Percentiles rank a stretch among this genome's conserved stretches.
Evolutionary conservation across 2,113 vertebrate species (phyloP).

Genomic region (Apodemus speciosus): DNA sequence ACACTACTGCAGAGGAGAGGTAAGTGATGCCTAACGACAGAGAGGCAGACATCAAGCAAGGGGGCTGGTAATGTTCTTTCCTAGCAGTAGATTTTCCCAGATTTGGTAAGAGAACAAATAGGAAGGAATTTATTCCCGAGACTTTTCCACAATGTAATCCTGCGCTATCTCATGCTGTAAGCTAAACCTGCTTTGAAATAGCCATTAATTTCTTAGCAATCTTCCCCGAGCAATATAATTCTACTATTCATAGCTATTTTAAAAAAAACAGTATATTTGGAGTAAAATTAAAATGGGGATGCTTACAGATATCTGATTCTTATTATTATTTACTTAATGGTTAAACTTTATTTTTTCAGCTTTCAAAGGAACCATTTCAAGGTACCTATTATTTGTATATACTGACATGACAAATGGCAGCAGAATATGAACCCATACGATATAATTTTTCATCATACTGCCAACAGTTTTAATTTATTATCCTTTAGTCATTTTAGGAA

Average conservation of each 20-base stretch:
- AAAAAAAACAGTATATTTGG: constrained; percentile 13
- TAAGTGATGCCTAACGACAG: constrained; percentile 40
- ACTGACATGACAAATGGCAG: constrained; percentile 31
- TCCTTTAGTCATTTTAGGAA: constrained; percentile 27
- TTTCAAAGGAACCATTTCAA: constrained; percentile 47
- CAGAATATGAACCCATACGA: neutral
- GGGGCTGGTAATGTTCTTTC: neutral
- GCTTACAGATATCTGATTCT: neutral
- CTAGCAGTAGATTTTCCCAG: constrained; percentile 46
- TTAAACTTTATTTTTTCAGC: constrained; percentile 47
- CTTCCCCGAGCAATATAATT: constrained; percentile 15
- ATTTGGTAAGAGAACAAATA: constrained; percentile 32
- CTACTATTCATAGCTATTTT: neutral
- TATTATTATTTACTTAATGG: constrained; percentile 50
- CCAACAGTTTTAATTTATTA: constrained; percentile 48
- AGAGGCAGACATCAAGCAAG: constrained; percentile 31
- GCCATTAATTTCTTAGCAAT: constrained; percentile 51
- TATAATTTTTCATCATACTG: constrained; percentile 41
- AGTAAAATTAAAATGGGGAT: neutral
- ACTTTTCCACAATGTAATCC: constrained; percentile 27
- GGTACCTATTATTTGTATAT: constrained; percentile 14
- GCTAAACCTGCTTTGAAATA: neutral
- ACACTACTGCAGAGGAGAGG: neutral
- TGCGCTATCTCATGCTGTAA: constrained; percentile 21
- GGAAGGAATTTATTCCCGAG: constrained; percentile 33